Conservation (phyloP, 2,113 vertebrate species). For the Callionymus lyra region DNA sequence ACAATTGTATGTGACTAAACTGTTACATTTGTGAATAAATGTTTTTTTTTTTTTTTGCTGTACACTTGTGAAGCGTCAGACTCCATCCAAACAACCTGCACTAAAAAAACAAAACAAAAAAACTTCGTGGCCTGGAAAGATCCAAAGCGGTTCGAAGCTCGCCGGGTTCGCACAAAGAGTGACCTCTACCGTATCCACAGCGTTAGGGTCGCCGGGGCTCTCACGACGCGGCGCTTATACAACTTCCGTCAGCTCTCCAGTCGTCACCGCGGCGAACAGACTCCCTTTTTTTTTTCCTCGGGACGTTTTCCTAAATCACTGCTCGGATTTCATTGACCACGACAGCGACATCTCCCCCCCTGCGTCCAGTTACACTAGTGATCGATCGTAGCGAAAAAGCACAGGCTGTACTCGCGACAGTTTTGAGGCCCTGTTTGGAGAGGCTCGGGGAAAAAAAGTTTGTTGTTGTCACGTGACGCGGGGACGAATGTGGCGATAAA, state of each 20-base stretch:
- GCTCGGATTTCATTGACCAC: slow-evolving; percentile 1
- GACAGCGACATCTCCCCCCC: no score
- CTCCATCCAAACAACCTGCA: no score
- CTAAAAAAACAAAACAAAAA: no score
- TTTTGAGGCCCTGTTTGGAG: slow-evolving; percentile 46
- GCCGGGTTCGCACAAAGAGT: slow-evolving; percentile 21
- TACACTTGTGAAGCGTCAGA: no score
- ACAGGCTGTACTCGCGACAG: slow-evolving; percentile 23
- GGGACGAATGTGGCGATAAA: slow-evolving; percentile 66
- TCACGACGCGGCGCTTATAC: slow-evolving; percentile 64
- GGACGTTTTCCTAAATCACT: slow-evolving; percentile 1
- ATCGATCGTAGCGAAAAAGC: no score
- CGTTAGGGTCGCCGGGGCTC: slow-evolving; percentile 35
- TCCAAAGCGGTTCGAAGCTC: slow-evolving; percentile 6
- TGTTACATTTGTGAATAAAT: no score
- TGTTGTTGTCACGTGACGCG: slow-evolving; percentile 77
- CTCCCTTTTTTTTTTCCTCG: slow-evolving; percentile 9
- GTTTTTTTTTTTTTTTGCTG: no score
- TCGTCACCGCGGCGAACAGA: slow-evolving; percentile 35
- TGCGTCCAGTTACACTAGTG: no score
- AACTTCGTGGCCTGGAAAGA: slow-evolving; percentile 29
- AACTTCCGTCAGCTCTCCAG: slow-evolving; percentile 57
- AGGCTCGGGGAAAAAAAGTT: slow-evolving; percentile 64
- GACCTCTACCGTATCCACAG: slow-evolving; percentile 37
- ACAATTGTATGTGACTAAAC: no score